Conservation (phyloP, 2,797 vertebrate genomes). For the Sparidentex hasta region DNA sequence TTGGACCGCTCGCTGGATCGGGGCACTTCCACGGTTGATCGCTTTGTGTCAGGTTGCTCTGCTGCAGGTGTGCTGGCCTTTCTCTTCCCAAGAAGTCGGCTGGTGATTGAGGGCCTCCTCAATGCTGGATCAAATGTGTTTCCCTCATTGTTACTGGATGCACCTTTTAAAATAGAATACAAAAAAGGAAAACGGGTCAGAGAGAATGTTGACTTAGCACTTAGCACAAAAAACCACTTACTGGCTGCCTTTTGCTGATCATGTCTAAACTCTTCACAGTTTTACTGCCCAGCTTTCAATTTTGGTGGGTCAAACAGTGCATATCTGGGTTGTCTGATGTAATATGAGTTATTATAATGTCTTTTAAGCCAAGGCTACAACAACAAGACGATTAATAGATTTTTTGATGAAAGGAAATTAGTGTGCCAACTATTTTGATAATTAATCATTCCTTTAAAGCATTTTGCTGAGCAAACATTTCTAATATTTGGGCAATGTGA, state of each 20-base stretch:
- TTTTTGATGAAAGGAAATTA: too few relatives aligned
- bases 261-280: neutral
- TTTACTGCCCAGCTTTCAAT: neutral
- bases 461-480: too few relatives aligned
- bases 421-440: too few relatives aligned
- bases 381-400: too few relatives aligned
- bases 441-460: too few relatives aligned
- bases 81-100: conserved; percentile 80
- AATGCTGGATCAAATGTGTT: conserved; percentile 14
- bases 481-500: too few relatives aligned
- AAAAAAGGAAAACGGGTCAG: conserved; percentile 19
- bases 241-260: neutral
- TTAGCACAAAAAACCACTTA: conserved; percentile 11
- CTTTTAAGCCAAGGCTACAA: neutral
- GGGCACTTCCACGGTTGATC: conserved; percentile 26
- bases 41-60: conserved; percentile 63
- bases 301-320: neutral
- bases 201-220: neutral
- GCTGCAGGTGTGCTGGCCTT: conserved; percentile 64
- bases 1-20: rapidly evolving
- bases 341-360: neutral
- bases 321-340: neutral
- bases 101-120: conserved; percentile 60
- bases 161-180: conserved; percentile 44
- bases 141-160: conserved; percentile 45